Evolutionary conservation across 2,888 invertebrate genomes (phyloP).

Genomic region (Drosophila paranaensis): DNA sequence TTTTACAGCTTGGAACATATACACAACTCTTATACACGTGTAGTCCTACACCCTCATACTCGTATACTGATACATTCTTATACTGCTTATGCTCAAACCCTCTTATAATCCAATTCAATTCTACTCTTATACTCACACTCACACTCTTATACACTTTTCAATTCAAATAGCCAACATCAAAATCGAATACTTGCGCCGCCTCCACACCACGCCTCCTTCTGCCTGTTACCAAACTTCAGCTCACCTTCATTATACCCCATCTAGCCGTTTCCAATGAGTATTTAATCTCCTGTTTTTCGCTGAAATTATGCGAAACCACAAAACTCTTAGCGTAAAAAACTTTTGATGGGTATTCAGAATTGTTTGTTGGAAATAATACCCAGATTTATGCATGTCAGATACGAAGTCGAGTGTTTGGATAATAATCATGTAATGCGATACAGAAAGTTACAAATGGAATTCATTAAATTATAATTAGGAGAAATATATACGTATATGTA

Average conservation of each 20-base stretch:
- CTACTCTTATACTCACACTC: neutral
- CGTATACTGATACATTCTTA: neutral
- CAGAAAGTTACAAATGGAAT: constrained; percentile 3
- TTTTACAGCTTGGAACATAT: neutral
- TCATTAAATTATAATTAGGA: constrained; percentile 36
- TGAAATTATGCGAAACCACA: constrained; percentile 8
- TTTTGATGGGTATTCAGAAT: constrained; percentile 1
- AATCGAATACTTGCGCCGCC: too few species aligned
- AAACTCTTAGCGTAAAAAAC: constrained; percentile 4
- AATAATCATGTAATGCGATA: constrained; percentile 8
- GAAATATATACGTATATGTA: neutral
- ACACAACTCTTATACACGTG: neutral
- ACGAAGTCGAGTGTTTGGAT: constrained; percentile 7
- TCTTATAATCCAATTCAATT: neutral
- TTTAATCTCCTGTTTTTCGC: neutral
- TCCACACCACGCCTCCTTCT: neutral
- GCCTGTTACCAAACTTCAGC: neutral
- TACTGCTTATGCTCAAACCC: neutral
- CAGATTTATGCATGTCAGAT: constrained; percentile 8
- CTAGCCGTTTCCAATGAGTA: neutral
- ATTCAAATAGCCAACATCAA: too few species aligned
- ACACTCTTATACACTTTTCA: too few species aligned
- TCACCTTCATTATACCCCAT: neutral
- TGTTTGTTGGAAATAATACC: neutral
- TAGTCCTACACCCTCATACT: neutral